Evolutionary conservation across 2,113 vertebrate genomes (phyloP), one percentile per base, ranked within the genome.

Genomic region (Microcebus murinus): DNA sequence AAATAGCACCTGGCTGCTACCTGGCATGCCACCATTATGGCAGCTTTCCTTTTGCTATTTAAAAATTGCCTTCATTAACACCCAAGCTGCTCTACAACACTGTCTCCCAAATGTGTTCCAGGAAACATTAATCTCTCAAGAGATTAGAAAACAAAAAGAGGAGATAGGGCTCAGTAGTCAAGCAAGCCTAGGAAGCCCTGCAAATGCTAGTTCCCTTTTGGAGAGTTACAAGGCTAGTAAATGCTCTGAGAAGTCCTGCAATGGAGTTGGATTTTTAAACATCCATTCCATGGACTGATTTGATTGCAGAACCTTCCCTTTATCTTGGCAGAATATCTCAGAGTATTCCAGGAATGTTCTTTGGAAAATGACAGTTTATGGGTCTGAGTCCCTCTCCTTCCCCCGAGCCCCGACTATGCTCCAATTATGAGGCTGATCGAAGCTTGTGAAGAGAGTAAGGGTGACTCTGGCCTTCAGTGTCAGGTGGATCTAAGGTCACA

Each of bases 181-280:
- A 42, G 65, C 2, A 31, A 2, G 25, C 12, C 2, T 25, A 11
- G 45, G 50, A 57, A 29, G 45, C 15, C 1, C 11, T 15, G 12
- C 7, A 8, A 23, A 59, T 11, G 4, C 68, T 4, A 12, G 1
- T 14, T 12, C 20, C 13, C 34, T 39, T 80, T 4, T 0, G 5
- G 48, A 83, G 20, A 80, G 74, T 10, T 18, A 7, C 5, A 27
- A 48, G 63, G 34, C 20, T 29, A 23, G 45, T 6, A 25, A 55
- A 76, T 0, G 77, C 67, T 70, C 89, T 67, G 71, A 77, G 86
- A 48, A 59, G 81, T 57, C 42, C 91, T 79, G 67, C 11, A 1
- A 1, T 14, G 3, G 1, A 52, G 25, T 45, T 0, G 9, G 17
- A 4, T 23, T 39, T 70, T 65, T 57, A 48, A 8, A 29, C 25